These are phyloP conservation scores for Lysandra coridon DNA, from an alignment of 2,888 invertebrate genomes.

Conservation along the genomic window DNA sequence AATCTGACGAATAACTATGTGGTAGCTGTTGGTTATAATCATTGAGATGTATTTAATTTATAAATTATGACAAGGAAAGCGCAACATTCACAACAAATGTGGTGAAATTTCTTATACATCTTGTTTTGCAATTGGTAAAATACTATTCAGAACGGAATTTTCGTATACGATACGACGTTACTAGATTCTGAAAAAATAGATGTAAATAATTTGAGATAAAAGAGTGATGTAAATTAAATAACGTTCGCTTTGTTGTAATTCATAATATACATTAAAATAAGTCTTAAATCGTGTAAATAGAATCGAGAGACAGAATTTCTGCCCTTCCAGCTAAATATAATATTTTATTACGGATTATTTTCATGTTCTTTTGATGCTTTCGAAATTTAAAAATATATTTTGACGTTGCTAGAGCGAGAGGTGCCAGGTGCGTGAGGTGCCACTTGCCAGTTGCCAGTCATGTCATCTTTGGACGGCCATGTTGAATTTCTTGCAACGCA, in stretches of 20 bases:
- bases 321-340: not conserved
- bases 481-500: slow-evolving; percentile 79
- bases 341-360: not conserved
- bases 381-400: not conserved
- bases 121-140: not conserved
- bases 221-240: not conserved
- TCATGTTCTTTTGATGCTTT: not conserved
- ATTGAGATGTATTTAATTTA: no score
- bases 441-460: slow-evolving; percentile 38
- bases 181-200: not conserved
- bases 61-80: not conserved
- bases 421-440: slow-evolving; percentile 30
- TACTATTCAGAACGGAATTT: not conserved
- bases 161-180: not conserved
- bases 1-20: not conserved
- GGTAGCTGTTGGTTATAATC: not conserved
- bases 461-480: slow-evolving; percentile 69
- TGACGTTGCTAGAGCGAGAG: slow-evolving; percentile 41
- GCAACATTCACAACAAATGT: not conserved
- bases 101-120: not conserved
- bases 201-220: not conserved
- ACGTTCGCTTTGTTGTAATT: not conserved
- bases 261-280: not conserved
- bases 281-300: not conserved
- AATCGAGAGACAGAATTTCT: not conserved